A percentile compares a stretch with the other conserved stretches of the same genome.
Evolutionary conservation across 1,140 invertebrate species (phyloP).

Genomic region (Antheraea pernyi): DNA sequence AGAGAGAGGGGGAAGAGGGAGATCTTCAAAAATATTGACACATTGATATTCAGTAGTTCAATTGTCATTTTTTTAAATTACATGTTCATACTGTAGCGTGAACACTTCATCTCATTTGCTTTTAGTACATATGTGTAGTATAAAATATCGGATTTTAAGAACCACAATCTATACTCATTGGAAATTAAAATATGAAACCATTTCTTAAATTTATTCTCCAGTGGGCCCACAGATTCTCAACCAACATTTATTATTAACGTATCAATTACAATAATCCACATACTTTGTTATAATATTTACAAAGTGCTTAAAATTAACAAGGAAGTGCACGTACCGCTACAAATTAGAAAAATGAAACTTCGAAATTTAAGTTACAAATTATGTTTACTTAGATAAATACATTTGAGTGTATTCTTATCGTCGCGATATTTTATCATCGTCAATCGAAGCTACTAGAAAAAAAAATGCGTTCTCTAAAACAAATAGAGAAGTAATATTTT

Average conservation of each 20-base stretch:
- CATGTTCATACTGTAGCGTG: no score
- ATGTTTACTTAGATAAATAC: neutral
- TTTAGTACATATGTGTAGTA: no score
- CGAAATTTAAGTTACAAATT: no score
- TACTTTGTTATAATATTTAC: conserved; percentile 2
- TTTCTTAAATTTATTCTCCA: neutral
- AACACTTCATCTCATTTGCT: no score
- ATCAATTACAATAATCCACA: conserved; percentile 1
- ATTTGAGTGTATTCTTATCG: neutral
- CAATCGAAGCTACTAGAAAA: conserved; percentile 21
- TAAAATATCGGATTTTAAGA: no score
- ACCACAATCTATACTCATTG: no score
- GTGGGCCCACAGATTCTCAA: neutral
- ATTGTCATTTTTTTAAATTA: no score
- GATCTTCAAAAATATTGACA: no score
- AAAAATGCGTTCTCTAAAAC: neutral
- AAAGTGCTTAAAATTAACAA: conserved; percentile 2
- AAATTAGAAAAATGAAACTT: no score
- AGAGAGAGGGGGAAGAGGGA: no score
- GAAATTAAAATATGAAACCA: neutral
- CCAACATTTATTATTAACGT: neutral
- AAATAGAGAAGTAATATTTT: neutral
- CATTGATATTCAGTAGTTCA: no score
- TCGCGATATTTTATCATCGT: conserved; percentile 14
- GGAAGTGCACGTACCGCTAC: neutral